Evolutionary conservation across 2,113 vertebrate genomes (phyloP).

Genomic region (Toxotes jaculatrix): DNA sequence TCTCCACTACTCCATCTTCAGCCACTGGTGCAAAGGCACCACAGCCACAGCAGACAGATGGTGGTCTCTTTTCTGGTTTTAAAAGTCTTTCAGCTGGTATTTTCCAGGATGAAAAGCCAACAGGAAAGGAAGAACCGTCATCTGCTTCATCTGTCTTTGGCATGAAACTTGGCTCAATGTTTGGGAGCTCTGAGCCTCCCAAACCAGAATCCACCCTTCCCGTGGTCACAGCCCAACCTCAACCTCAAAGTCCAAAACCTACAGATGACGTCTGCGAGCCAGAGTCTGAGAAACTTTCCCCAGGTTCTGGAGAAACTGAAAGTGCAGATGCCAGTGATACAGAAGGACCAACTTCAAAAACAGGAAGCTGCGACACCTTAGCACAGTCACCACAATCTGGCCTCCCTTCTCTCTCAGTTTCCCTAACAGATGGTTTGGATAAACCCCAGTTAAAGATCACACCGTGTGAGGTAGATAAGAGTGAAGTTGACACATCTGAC

Average conservation of each 20-base stretch:
- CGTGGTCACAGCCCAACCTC: slow-evolving; percentile 50
- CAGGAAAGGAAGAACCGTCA: slow-evolving; percentile 71
- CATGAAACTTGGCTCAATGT: slow-evolving; percentile 87
- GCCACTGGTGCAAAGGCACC: slow-evolving; percentile 55
- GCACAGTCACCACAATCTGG: slow-evolving; percentile 60
- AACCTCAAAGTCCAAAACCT: slow-evolving; percentile 58
- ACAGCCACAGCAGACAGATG: slow-evolving; percentile 69
- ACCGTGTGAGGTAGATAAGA: slow-evolving; percentile 54
- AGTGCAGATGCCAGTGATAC: slow-evolving; percentile 78
- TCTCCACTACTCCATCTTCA: slow-evolving; percentile 81
- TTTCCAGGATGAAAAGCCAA: slow-evolving; percentile 87
- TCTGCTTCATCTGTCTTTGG: slow-evolving; percentile 84
- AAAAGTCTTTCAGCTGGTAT: slow-evolving; percentile 89
- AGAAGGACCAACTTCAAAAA: slow-evolving; percentile 73
- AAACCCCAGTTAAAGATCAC: slow-evolving; percentile 61
- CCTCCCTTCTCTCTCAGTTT: slow-evolving; percentile 36
- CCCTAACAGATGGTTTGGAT: slow-evolving; percentile 57
- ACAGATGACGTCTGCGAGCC: slow-evolving; percentile 39
- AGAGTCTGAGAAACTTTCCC: slow-evolving; percentile 65
- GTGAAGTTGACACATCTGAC: slow-evolving; percentile 41
- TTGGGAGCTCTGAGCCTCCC: slow-evolving; percentile 79
- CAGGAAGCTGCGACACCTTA: slow-evolving; percentile 73
- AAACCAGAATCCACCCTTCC: slow-evolving; percentile 66
- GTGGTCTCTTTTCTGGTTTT: slow-evolving; percentile 88
- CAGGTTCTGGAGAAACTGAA: slow-evolving; percentile 73